Conservation (phyloP, 2,797 vertebrate species). For the Eulemur mongoz region DNA sequence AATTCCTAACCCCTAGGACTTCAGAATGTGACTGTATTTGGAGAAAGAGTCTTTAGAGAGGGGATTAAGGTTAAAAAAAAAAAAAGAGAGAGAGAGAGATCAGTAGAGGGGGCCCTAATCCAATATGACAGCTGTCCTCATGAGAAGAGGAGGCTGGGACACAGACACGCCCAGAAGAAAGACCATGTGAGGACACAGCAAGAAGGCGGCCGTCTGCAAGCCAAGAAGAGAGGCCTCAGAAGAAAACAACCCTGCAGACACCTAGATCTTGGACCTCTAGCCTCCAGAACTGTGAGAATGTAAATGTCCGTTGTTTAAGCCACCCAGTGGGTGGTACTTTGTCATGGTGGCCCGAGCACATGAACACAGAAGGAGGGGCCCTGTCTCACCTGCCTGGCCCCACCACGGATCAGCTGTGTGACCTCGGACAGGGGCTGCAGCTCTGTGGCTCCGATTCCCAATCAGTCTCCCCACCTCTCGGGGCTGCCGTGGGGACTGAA, state of each 20-base stretch:
- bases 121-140: background rate
- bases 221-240: background rate
- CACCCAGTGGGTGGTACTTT: background rate
- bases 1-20: background rate
- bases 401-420: background rate
- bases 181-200: accelerated
- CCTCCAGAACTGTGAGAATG: background rate
- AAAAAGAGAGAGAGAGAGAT: background rate
- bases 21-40: background rate
- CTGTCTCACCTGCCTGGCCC: background rate
- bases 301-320: background rate
- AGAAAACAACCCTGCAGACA: background rate
- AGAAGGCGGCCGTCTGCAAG: background rate
- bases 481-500: background rate
- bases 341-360: background rate
- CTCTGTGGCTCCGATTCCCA: background rate
- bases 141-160: background rate
- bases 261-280: too few relatives aligned
- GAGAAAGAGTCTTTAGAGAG: background rate
- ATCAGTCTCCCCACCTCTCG: background rate
- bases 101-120: background rate
- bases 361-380: accelerated
- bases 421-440: background rate
- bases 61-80: background rate
- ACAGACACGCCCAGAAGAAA: too few relatives aligned